Evolutionary conservation across 2,888 invertebrate species (phyloP), one percentile per base, ranked within the genome.

Genomic region (Agrotis exclamationis): DNA sequence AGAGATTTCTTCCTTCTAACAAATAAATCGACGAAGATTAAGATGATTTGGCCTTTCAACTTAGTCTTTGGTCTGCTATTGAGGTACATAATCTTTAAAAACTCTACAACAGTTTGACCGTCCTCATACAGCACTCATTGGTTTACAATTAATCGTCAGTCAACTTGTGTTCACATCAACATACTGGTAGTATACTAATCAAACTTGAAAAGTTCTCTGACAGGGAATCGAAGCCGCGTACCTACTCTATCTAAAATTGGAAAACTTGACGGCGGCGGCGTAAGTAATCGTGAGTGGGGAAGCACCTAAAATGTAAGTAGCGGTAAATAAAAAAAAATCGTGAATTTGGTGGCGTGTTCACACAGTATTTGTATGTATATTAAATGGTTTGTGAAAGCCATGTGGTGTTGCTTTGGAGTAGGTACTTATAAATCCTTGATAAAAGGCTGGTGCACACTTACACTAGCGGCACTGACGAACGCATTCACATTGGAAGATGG

Each of bases 191-290:
- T 58, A 50, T 54, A 33, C 22, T 68, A 62, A 77, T 64, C 60
- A 64, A 63, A 65, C 64, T 68, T 53, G 28, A 68, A 79, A 74
- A 80, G 75, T 74, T 62, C 13, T 24, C 33, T 28, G 48, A 47
- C 80, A 44, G 51, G 51, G 45, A 75, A 60, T 60, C 53, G 71
- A 53, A 58, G 54, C 47, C 44, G 39, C 24, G 33, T 47, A n/a
- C n/a, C n/a, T n/a, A 51, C 22, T 33, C 51, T 56, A 53, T 53
- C 56, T 58, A 3, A 69, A 78, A 72, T 72, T 72, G 47, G 63
- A 44, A 76, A 63, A 77, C 59, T 72, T 63, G 51, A 57, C 16
- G 24, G 28, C 39, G 39, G 39, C 39, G 9, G 9, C 2, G 54
- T n/a, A 28, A 70, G 54, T 56, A 50, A 53, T 50, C 14, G 44